These are phyloP conservation scores for Corvus moneduloides DNA, from an alignment of 2,113 vertebrate genomes.

Conservation along the genomic window DNA sequence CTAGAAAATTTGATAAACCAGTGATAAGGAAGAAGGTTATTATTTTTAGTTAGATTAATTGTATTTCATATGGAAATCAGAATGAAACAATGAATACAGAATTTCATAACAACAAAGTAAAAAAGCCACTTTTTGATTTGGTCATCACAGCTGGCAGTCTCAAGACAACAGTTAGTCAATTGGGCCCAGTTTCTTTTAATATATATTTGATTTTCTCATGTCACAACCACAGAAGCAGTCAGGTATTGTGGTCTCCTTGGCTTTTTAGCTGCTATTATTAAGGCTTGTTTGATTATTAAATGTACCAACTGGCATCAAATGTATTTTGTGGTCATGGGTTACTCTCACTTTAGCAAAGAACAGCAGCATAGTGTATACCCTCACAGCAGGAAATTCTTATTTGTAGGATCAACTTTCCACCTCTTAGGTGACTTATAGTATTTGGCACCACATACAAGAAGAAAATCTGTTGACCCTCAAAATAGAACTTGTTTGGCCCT, in stretches of 20 bases:
- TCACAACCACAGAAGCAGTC: background rate
- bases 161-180: background rate
- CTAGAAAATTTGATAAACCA: background rate
- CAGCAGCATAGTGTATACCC: background rate
- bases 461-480: background rate
- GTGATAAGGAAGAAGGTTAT: background rate
- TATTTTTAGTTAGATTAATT: background rate
- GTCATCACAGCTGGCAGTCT: background rate
- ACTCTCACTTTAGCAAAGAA: background rate
- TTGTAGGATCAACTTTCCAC: background rate
- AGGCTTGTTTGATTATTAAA: background rate
- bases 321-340: background rate
- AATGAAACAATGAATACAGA: background rate
- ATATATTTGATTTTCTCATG: background rate
- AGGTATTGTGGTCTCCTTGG: background rate
- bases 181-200: background rate
- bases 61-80: background rate
- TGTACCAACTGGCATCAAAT: background rate
- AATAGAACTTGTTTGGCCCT: background rate
- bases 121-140: background rate
- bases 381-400: background rate
- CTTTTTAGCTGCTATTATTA: conserved; percentile 6
- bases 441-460: background rate
- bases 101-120: background rate
- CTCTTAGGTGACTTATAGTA: background rate